These are phyloP conservation scores for Poecilia latipinna DNA, from an alignment of 2,113 vertebrate species.

Conservation along the genomic window DNA sequence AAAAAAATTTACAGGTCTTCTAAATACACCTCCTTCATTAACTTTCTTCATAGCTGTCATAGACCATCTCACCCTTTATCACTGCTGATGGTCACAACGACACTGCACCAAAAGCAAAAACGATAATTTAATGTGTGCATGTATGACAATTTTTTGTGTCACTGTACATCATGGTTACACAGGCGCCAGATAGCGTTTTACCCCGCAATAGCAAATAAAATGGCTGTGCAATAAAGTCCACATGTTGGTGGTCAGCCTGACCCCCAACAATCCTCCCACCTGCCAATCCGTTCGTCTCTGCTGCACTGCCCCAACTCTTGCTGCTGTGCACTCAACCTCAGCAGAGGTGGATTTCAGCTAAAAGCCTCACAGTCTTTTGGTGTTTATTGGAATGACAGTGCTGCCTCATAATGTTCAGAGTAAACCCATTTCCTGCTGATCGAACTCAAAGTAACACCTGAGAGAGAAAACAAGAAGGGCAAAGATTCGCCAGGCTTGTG, in stretches of 20 bases:
- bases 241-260: constrained; percentile 62
- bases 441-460: constrained; percentile 25
- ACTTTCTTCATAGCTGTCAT: constrained; percentile 9
- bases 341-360: constrained; percentile 55
- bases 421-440: constrained; percentile 55
- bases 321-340: constrained; percentile 63
- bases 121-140: constrained; percentile 22
- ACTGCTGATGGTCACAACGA: constrained; percentile 17
- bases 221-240: constrained; percentile 62
- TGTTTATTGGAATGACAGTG: constrained; percentile 61
- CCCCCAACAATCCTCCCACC: constrained; percentile 27
- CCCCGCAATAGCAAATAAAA: constrained; percentile 61
- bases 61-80: constrained; percentile 18
- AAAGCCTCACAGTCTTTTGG: constrained; percentile 47
- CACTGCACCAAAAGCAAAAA: constrained; percentile 26
- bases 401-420: constrained; percentile 49
- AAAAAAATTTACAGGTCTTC: background rate
- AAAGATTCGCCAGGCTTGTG: constrained; percentile 28
- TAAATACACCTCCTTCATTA: background rate
- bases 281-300: constrained; percentile 49
- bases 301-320: constrained; percentile 34
- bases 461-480: constrained; percentile 45
- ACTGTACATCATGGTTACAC: constrained; percentile 40
- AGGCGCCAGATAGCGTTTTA: constrained; percentile 47
- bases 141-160: constrained; percentile 36